Conservation (phyloP, 64 coral and sea anemone species). For the Montipora sp. region DNA sequence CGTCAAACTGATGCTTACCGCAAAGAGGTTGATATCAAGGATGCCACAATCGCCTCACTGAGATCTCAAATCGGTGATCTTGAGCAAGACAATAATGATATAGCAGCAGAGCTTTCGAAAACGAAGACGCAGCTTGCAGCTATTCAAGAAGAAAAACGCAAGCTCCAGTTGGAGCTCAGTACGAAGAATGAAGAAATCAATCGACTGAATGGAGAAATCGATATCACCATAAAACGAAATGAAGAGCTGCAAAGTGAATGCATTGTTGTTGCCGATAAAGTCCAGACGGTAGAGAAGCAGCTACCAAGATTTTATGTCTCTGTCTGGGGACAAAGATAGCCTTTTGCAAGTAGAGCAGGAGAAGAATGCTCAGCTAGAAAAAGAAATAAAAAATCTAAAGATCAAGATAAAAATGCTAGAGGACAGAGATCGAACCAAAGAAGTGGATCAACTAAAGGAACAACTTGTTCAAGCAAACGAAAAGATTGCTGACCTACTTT, state of each 20-base stretch:
- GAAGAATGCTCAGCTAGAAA: conserved; percentile 70
- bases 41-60: conserved; percentile 75
- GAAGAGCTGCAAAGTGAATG: conserved; percentile 84
- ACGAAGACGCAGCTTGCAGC: conserved; percentile 72
- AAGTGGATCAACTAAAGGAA: conserved; percentile 84
- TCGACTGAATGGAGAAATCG: conserved; percentile 72
- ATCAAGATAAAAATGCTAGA: conserved; percentile 74
- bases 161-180: conserved; percentile 59
- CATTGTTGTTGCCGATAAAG: conserved; percentile 74
- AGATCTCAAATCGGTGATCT: conserved; percentile 66
- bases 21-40: conserved; percentile 73
- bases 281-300: conserved; percentile 71
- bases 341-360: conserved; percentile 75
- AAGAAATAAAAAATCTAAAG: conserved; percentile 58
- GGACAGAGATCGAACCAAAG: conserved; percentile 80
- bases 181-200: conserved; percentile 85
- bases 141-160: conserved; percentile 75
- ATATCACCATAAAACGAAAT: conserved; percentile 73
- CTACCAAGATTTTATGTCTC: conserved; percentile 78
- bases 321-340: conserved; percentile 57
- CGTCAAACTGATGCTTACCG: conserved; percentile 67
- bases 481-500: conserved; percentile 58
- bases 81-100: conserved; percentile 83
- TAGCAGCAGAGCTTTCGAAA: conserved; percentile 77
- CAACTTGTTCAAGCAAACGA: conserved; percentile 82